Conservation (phyloP, 2,888 invertebrate species). For the Scaptodrosophila latifasciaeformis region DNA sequence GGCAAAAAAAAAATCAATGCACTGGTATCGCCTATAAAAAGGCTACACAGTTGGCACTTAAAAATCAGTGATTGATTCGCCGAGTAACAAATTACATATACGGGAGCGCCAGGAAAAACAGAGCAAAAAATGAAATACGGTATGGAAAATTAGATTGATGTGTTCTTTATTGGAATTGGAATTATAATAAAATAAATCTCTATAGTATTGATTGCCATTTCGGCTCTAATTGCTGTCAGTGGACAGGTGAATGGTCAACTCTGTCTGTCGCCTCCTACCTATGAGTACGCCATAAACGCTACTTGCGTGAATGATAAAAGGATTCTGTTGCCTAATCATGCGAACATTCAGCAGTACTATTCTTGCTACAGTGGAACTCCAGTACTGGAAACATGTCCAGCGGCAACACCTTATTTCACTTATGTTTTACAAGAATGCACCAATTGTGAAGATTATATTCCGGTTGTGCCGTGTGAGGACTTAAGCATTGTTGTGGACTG, state of each 20-base stretch:
- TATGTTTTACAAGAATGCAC: conserved; percentile 59
- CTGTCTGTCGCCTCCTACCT: conserved; percentile 15
- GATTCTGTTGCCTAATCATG: conserved; percentile 51
- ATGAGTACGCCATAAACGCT: conserved; percentile 35
- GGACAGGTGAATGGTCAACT: conserved; percentile 23
- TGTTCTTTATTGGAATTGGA: too few species aligned
- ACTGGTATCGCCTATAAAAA: conserved; percentile 40
- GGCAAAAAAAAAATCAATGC: too few species aligned
- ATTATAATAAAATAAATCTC: too few species aligned
- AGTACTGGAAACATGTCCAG: conserved; percentile 28
- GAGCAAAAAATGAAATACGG: conserved; percentile 45
- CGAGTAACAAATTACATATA: conserved; percentile 14
- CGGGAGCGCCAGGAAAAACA: not conserved
- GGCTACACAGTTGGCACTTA: conserved; percentile 21
- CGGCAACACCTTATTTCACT: conserved; percentile 39
- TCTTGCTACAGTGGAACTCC: conserved; percentile 30
- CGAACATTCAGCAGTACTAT: conserved; percentile 37
- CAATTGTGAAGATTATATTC: conserved; percentile 42
- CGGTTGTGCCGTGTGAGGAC: conserved; percentile 38
- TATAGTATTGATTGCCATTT: conserved; percentile 50
- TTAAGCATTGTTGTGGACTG: not conserved
- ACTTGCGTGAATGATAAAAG: not conserved
- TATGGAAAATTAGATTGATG: conserved; percentile 38
- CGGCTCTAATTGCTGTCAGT: conserved; percentile 38
- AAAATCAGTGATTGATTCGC: conserved; percentile 44